Conservation (phyloP, 2,113 vertebrate genomes). For the Eidolon helvum region DNA sequence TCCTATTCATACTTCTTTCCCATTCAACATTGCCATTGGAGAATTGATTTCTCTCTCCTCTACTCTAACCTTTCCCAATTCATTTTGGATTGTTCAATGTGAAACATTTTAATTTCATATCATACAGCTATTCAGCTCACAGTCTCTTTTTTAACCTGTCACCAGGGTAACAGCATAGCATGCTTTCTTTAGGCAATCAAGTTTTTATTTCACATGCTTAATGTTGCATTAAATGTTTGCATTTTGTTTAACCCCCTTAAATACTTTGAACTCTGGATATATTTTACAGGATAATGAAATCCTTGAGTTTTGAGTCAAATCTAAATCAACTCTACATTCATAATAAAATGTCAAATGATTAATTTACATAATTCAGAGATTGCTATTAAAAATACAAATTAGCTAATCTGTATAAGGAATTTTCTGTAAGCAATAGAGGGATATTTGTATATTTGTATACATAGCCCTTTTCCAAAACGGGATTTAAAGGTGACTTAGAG, state of each 20-base stretch:
- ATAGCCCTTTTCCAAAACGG: slow-evolving; percentile 9
- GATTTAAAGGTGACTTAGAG: slow-evolving; percentile 16
- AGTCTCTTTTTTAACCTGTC: slow-evolving; percentile 90
- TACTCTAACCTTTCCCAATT: slow-evolving; percentile 92
- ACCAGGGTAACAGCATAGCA: slow-evolving; percentile 88
- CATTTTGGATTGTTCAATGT: slow-evolving; percentile 96
- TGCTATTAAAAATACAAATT: slow-evolving; percentile 78
- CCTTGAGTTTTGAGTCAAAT: slow-evolving; percentile 79
- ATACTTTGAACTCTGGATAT: slow-evolving; percentile 82
- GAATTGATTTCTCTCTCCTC: slow-evolving; percentile 96
- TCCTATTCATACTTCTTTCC: slow-evolving; percentile 94
- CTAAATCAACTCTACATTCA: slow-evolving; percentile 74
- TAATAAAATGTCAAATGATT: slow-evolving; percentile 78
- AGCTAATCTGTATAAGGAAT: slow-evolving; percentile 58
- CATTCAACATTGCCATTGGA: slow-evolving; percentile 92
- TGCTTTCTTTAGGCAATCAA: slow-evolving; percentile 87
- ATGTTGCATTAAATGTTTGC: slow-evolving; percentile 88
- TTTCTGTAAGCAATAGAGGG: slow-evolving; percentile 56
- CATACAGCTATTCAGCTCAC: slow-evolving; percentile 88
- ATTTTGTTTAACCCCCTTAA: slow-evolving; percentile 87
- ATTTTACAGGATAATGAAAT: slow-evolving; percentile 81
- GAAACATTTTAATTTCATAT: slow-evolving; percentile 99
- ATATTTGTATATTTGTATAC: slow-evolving; percentile 64
- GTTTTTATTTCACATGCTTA: slow-evolving; percentile 88
- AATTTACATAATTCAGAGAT: slow-evolving; percentile 76